Percentiles rank a stretch among this genome's conserved stretches.
Evolutionary conservation across 1,140 invertebrate genomes (phyloP).

Genomic region (Micrasema minimum): DNA sequence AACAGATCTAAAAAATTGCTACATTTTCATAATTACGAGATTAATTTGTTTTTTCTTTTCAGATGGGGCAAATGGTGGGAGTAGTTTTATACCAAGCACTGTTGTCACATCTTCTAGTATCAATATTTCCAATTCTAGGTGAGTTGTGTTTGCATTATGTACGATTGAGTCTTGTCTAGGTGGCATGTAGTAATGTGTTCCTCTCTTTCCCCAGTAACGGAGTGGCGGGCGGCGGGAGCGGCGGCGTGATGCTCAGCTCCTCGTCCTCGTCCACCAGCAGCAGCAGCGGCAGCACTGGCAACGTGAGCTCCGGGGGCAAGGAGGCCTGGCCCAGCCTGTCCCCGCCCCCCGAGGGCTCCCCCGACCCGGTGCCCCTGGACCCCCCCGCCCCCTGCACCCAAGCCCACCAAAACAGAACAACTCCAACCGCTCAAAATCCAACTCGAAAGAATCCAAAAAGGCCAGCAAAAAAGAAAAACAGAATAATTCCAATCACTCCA

Average conservation of each 20-base stretch:
- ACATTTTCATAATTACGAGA: too few relatives aligned
- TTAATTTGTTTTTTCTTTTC: too few relatives aligned
- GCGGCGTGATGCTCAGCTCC: conserved; percentile 44
- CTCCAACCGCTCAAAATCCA: conserved; percentile 3
- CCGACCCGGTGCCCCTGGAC: background rate
- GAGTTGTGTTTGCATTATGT: conserved; percentile 54
- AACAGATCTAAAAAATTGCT: too few relatives aligned
- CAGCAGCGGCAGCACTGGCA: conserved; percentile 31
- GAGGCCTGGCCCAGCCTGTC: conserved; percentile 78
- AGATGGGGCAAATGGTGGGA: conserved; percentile 7
- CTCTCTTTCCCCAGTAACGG: conserved; percentile 16
- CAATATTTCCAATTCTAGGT: conserved; percentile 67
- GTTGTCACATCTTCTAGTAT: conserved; percentile 65
- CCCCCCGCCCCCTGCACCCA: conserved; percentile 28
- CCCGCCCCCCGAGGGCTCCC: conserved; percentile 56
- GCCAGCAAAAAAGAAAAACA: conserved; percentile 55
- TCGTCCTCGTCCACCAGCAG: conserved; percentile 57
- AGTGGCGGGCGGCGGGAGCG: conserved; percentile 19
- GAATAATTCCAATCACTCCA: conserved; percentile 55
- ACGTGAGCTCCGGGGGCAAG: conserved; percentile 62
- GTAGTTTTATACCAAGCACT: conserved; percentile 64
- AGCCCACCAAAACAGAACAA: conserved; percentile 40
- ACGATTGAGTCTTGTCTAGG: background rate
- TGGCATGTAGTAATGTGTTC: background rate
- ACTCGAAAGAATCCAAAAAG: conserved; percentile 38